phyloP scores from a whole-genome alignment of 2,888 invertebrate species.

The Melolontha melolontha region DNA sequence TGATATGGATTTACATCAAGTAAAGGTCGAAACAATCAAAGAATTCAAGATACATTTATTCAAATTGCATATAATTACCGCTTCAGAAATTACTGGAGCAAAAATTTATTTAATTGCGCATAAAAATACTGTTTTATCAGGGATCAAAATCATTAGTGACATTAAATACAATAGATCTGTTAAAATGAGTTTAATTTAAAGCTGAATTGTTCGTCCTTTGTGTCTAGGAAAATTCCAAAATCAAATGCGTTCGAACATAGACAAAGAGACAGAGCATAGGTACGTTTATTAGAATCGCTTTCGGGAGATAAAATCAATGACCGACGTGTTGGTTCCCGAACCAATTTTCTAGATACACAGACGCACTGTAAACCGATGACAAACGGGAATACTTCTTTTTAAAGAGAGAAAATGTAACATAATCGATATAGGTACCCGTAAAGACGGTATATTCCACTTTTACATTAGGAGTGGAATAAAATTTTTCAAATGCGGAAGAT shows the following conservation, averaged over 20 bases:
- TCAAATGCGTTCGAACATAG: constrained; percentile 22
- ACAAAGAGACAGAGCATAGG: constrained; percentile 3
- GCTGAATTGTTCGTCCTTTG: constrained; percentile 18
- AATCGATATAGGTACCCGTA: constrained; percentile 11
- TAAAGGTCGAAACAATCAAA: too few relatives aligned
- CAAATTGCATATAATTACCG: too few relatives aligned
- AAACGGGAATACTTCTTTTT: constrained; percentile 12
- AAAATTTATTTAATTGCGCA: neutral
- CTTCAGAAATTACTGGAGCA: too few relatives aligned
- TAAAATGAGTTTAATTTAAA: constrained; percentile 33
- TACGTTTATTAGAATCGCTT: constrained; percentile 27
- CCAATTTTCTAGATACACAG: constrained; percentile 33
- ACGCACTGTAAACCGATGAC: constrained; percentile 13
- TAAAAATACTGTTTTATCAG: constrained; percentile 3
- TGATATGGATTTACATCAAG: too few relatives aligned
- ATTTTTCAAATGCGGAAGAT: neutral
- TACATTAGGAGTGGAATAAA: constrained; percentile 14
- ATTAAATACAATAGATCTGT: constrained; percentile 10
- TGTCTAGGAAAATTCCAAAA: constrained; percentile 20
- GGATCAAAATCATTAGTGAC: constrained; percentile 3
- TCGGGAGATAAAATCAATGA: constrained; percentile 30
- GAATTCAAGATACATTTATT: too few relatives aligned
- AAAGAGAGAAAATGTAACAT: constrained; percentile 9
- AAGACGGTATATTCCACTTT: constrained; percentile 6
- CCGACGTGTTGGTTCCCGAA: constrained; percentile 19